Evolutionary conservation across 2,888 invertebrate genomes (phyloP).

Genomic region (Chesias legatella): DNA sequence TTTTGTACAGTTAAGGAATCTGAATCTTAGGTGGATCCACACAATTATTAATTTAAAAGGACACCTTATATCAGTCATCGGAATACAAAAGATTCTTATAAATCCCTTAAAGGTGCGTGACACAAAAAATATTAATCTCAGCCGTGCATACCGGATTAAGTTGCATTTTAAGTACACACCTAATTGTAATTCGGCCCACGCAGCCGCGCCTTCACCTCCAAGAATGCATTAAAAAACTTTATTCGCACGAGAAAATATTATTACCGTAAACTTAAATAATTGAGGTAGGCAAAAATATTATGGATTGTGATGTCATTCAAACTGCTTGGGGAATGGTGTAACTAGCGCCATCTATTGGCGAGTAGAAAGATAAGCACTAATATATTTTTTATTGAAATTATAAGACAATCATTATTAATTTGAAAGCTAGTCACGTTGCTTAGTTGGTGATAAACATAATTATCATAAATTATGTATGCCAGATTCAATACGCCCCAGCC

Average conservation of each 20-base stretch:
- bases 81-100: slow-evolving; percentile 39
- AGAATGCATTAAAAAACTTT: slow-evolving; percentile 67
- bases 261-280: slow-evolving; percentile 52
- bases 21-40: too few relatives aligned
- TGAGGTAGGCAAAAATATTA: slow-evolving; percentile 42
- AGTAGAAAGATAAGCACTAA: slow-evolving; percentile 41
- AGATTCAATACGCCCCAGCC: too few relatives aligned
- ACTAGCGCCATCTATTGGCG: slow-evolving; percentile 54
- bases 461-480: too few relatives aligned
- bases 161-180: slow-evolving; percentile 39
- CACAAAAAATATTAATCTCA: slow-evolving; percentile 9
- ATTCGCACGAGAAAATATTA: slow-evolving; percentile 61
- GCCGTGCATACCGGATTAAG: slow-evolving; percentile 43
- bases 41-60: too few relatives aligned
- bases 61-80: slow-evolving; percentile 36
- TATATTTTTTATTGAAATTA: too few relatives aligned
- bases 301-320: slow-evolving; percentile 42
- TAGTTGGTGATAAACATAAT: too few relatives aligned
- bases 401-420: too few relatives aligned
- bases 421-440: too few relatives aligned
- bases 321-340: background rate
- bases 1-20: too few relatives aligned
- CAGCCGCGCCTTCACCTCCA: slow-evolving; percentile 47
- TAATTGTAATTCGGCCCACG: slow-evolving; percentile 67
- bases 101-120: slow-evolving; percentile 22